Percentiles rank a stretch among this genome's conserved stretches.
phyloP scores from a whole-genome alignment of 2,113 vertebrate species.

The Scomber japonicus region DNA sequence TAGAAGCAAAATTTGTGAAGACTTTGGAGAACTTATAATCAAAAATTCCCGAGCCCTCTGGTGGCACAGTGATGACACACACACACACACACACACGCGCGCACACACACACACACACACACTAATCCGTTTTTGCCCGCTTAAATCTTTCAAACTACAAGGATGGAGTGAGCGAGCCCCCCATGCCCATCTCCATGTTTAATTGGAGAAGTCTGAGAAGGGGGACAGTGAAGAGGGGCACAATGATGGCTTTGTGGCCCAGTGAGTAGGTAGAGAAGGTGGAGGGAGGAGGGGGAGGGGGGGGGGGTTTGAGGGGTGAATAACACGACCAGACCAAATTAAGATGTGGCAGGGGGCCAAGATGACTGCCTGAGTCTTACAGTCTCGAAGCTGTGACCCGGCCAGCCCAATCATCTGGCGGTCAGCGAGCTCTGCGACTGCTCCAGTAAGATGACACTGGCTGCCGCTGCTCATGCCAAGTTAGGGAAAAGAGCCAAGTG shows the following conservation, averaged over 20 bases:
- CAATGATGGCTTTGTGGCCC: conserved; percentile 92
- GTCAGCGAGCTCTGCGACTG: conserved; percentile 42
- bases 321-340: conserved; percentile 86
- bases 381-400: conserved; percentile 63
- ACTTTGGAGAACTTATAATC: background rate
- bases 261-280: conserved; percentile 71
- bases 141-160: conserved; percentile 56
- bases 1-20: too few relatives aligned
- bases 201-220: conserved; percentile 87
- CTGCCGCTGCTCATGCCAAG: conserved; percentile 43
- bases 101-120: conserved; percentile 20
- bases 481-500: conserved; percentile 37
- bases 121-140: conserved; percentile 34
- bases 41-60: conserved; percentile 7
- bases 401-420: conserved; percentile 53
- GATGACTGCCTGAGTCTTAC: conserved; percentile 81
- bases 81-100: conserved; percentile 2
- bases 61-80: conserved; percentile 27
- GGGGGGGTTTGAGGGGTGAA: conserved; percentile 48
- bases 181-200: conserved; percentile 86
- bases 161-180: conserved; percentile 47
- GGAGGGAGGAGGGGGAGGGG: background rate
- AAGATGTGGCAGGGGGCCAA: conserved; percentile 88
- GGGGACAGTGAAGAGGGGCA: conserved; percentile 75
- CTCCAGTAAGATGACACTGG: conserved; percentile 74